Evolutionary conservation across 2,797 vertebrate species (phyloP).

Genomic region (Astyanax mexicanus): DNA sequence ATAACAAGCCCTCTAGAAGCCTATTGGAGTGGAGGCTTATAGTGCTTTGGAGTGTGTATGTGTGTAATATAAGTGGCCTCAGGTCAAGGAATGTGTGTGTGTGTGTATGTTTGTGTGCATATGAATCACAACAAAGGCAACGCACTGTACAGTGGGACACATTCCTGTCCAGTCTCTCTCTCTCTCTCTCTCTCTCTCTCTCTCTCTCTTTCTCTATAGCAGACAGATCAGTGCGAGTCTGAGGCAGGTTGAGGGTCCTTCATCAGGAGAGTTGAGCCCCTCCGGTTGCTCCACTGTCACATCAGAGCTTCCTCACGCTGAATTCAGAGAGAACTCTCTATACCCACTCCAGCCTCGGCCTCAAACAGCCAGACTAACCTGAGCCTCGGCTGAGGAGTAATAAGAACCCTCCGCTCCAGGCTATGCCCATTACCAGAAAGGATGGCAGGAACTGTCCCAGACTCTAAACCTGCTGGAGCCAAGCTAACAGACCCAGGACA

Average conservation of each 20-base stretch:
- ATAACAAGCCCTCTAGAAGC: not conserved
- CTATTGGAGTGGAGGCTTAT: not conserved
- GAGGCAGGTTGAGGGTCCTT: not conserved
- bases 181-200: too few relatives aligned
- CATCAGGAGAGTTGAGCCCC: not conserved
- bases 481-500: not conserved
- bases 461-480: not conserved
- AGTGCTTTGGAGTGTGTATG: not conserved
- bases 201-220: too few relatives aligned
- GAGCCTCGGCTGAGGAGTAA: not conserved
- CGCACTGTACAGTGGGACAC: not conserved
- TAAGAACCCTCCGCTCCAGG: not conserved
- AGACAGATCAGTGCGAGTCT: not conserved
- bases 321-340: not conserved
- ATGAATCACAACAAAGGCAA: not conserved
- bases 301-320: not conserved
- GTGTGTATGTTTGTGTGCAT: not conserved
- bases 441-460: not conserved
- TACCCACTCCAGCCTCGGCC: not conserved
- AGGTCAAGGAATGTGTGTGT: not conserved
- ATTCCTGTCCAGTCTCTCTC: not conserved
- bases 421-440: not conserved
- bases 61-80: not conserved
- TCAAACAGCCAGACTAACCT: constrained; percentile 10
- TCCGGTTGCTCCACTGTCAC: not conserved